A percentile compares a stretch with the other conserved stretches of the same genome.
Evolutionary conservation across 1,140 invertebrate species (phyloP).

Genomic region (Drosophila quadrilineata): DNA sequence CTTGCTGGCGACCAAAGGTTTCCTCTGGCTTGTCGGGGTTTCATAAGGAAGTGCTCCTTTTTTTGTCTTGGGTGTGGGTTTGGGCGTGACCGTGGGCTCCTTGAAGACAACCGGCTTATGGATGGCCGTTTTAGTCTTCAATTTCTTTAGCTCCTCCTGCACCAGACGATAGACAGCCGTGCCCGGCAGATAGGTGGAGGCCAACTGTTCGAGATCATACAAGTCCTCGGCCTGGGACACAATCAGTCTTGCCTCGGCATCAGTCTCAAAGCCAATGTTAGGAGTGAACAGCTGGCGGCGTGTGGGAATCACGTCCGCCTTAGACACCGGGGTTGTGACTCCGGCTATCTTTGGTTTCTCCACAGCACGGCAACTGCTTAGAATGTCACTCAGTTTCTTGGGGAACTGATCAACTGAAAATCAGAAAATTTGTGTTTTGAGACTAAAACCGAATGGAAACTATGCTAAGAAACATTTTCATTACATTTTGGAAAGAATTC

Average conservation of each 20-base stretch:
- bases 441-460: too few species aligned
- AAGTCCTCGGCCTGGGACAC: conserved; percentile 42
- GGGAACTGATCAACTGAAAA: conserved; percentile 25
- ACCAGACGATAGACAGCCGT: conserved; percentile 43
- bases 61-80: neutral
- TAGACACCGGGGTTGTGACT: neutral
- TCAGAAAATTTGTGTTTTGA: too few species aligned
- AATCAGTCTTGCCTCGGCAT: conserved; percentile 24
- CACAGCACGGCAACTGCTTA: conserved; percentile 46
- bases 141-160: conserved; percentile 36
- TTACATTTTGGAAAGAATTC: too few species aligned
- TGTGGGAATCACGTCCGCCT: conserved; percentile 2
- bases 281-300: conserved; percentile 63
- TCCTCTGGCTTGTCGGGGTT: neutral
- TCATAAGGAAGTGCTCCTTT: too few species aligned
- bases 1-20: neutral
- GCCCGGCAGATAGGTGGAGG: conserved; percentile 43
- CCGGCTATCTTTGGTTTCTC: conserved; percentile 27
- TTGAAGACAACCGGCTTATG: conserved; percentile 14
- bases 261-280: conserved; percentile 51
- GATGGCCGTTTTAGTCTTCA: conserved; percentile 25
- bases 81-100: neutral
- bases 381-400: conserved; percentile 52
- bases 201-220: conserved; percentile 45
- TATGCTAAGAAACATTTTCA: too few species aligned